phyloP scores from a whole-genome alignment of 1,140 invertebrate species.

The Melitaea cinxia region DNA sequence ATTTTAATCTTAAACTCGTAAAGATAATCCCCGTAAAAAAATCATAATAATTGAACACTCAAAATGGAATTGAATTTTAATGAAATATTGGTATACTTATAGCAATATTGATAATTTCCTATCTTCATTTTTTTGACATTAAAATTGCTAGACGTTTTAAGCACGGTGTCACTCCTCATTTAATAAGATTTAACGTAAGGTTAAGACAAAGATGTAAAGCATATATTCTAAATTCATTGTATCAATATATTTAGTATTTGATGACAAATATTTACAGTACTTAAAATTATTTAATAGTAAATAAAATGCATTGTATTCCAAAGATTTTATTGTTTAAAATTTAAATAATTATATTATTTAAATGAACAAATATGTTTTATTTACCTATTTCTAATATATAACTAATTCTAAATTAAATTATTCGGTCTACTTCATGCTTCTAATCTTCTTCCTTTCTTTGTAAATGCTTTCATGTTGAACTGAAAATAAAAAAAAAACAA shows the following conservation, averaged over 20 bases:
- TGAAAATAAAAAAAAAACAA: conserved; percentile 73
- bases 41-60: background rate
- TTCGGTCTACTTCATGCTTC: conserved; percentile 73
- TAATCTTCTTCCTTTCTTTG: conserved; percentile 85
- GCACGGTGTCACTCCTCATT: conserved; percentile 17
- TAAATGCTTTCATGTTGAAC: conserved; percentile 85
- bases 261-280: conserved; percentile 44
- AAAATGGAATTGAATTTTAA: background rate
- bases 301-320: conserved; percentile 64
- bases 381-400: conserved; percentile 41
- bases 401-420: conserved; percentile 12
- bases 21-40: background rate
- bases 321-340: conserved; percentile 71
- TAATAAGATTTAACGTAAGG: conserved; percentile 14
- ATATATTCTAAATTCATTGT: conserved; percentile 74
- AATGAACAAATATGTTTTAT: conserved; percentile 41
- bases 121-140: background rate
- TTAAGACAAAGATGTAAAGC: conserved; percentile 55
- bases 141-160: conserved; percentile 7
- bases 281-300: conserved; percentile 52
- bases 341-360: conserved; percentile 71
- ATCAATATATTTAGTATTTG: conserved; percentile 33
- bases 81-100: background rate
- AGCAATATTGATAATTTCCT: background rate
- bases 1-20: too few species aligned